Base-by-base conservation (phyloP, 2,797 vertebrate genomes). In the Tapera naevia region DNA sequence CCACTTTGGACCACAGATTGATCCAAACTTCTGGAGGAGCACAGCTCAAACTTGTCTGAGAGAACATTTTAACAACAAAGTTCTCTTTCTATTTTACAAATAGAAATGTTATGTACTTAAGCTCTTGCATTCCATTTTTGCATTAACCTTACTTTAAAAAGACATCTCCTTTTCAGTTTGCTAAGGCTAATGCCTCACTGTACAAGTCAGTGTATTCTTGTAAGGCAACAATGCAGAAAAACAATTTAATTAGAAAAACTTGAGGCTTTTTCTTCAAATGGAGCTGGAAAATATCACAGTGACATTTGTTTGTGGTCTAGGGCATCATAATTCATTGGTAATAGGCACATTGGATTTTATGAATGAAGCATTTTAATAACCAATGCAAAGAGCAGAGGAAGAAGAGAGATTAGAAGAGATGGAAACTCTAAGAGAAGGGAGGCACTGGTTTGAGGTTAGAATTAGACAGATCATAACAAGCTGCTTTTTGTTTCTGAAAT, bases 151-250 rank as follows among this genome's bases (percentile, higher is more conserved):
- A 46, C n/a, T 91, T 84, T 43, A 19, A 39, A 74, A 71, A 66
- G 72, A 58, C n/a, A 67, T 86, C 53, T 33, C n/a, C 62, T 78
- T 82, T 45, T 87, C 70, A 73, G 23, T 39, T 86, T 57, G 23
- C 56, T 39, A 28, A 89, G 56, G 48, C 87, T 53, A 41, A 32
- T 23, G 58, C 48, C 56, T 76, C 1, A 0, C 35, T 23, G 50
- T 62, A 67, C 54, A 46, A 91, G 50, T 48, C 24, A 61, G 27
- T 3, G 13, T n/a, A 43, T 41, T 32, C 72, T 92, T 91, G 48
- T 62, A 86, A 93, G 72, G 56, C 65, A 94, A 7, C 65, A 79
- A 53, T 43, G 61, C 71, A 86, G 76, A 81, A 79, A 94, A 96
- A 73, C 57, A 56, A 94, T 86, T 53, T 86, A 53, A 82, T 90